A percentile compares a stretch with the other conserved stretches of the same genome.
phyloP scores from a whole-genome alignment of 2,797 vertebrate species.

The Poliocrania exsul region DNA sequence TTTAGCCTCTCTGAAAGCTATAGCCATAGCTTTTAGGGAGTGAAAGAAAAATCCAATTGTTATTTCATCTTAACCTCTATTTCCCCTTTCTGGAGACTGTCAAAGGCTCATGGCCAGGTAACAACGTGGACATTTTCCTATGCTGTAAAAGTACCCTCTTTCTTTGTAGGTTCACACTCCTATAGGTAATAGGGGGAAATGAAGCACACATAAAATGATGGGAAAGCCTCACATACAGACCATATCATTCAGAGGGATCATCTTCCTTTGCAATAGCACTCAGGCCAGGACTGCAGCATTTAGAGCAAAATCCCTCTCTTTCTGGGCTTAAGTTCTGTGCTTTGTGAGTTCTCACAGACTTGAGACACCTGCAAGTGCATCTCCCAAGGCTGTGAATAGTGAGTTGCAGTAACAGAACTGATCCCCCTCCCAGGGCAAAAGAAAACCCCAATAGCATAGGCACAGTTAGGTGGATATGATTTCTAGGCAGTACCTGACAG shows the following conservation, averaged over 20 bases:
- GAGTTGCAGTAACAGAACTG: neutral
- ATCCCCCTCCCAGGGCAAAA: neutral
- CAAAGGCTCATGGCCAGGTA: neutral
- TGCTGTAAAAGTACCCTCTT: rapidly evolving
- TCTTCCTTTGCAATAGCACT: neutral
- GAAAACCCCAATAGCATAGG: neutral
- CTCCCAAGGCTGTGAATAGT: rapidly evolving
- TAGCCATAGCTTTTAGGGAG: neutral
- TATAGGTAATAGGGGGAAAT: neutral
- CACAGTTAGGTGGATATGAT: neutral
- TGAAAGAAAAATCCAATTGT: neutral
- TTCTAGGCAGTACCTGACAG: neutral
- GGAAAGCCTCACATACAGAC: neutral
- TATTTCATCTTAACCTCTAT: neutral
- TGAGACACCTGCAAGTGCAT: rapidly evolving
- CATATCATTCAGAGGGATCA: neutral
- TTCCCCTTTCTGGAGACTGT: neutral
- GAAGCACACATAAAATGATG: rapidly evolving
- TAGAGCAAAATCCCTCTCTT: neutral
- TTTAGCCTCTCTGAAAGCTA: neutral
- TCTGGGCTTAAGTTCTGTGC: neutral
- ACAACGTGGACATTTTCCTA: neutral
- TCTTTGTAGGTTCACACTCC: neutral
- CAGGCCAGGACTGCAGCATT: neutral
- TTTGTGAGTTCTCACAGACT: neutral